Base-by-base conservation (phyloP, 2,888 invertebrate genomes). In the Panzeria rudis region DNA sequence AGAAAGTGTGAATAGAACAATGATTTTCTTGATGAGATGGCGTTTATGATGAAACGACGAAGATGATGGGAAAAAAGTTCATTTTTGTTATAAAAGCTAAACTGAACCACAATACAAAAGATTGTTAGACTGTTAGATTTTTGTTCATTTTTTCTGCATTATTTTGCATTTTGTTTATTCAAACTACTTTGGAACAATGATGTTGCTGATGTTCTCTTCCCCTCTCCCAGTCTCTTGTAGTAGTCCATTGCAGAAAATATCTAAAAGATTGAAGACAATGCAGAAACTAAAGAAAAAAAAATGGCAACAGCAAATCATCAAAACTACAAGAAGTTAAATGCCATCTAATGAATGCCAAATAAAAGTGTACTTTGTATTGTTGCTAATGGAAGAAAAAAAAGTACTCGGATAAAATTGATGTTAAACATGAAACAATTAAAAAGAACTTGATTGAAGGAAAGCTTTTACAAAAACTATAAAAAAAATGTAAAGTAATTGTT, bases 1-100 rank as follows among this genome's bases (percentile, higher is more conserved):
- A 78, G 83, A 80, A 83, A 83, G 83, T 83, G 86, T 86, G 81
- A 80, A 86, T 86, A 76, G 83, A 81, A 76, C 77, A 76, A 82
- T 82, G 81, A 79, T 84, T 81, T 71, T 79, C 82, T 78, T 86
- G 82, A 76, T 75, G 84, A 81, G 81, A 85, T 81, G 84, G 66
- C 76, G 82, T 82, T 76, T 71, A 72, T 77, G 59, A 73, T 69
- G 77, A 73, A 56, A 68, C 71, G 44, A 68, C 59, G 68, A 29
- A 17, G 62, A 38, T 9, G 54, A 71, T 52, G 66, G 11, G 41
- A 17, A 71, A 84, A 25, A 62, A 78, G 73, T 85, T 85, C 73
- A 85, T 73, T 81, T 82, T 69, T 78, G 73, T 78, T 73, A 59
- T 64, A 66, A 84, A 84, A 84, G 59, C 76, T 61, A 80, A 80